These are phyloP conservation scores for Volucella zonaria DNA, from an alignment of 2,888 invertebrate species.

Conservation along the genomic window DNA sequence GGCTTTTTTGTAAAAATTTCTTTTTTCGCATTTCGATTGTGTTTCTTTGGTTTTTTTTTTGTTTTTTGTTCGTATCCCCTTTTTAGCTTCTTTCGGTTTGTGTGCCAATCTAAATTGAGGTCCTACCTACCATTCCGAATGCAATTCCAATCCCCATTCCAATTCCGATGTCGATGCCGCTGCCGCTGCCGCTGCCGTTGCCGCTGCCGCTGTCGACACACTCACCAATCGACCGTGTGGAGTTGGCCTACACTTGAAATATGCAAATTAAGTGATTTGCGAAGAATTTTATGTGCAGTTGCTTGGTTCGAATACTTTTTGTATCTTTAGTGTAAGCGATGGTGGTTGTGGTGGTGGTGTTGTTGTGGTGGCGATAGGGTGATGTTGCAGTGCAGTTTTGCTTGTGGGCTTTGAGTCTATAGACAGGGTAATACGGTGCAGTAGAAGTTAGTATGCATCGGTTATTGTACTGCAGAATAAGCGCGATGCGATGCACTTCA, in stretches of 20 bases:
- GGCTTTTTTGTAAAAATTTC: not conserved
- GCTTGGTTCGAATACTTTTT: conserved; percentile 16
- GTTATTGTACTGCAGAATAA: conserved; percentile 56
- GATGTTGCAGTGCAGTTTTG: not conserved
- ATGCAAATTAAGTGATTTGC: conserved; percentile 73
- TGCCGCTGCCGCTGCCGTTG: too few species aligned
- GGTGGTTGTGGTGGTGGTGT: not conserved
- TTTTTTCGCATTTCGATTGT: conserved; percentile 23
- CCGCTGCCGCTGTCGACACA: conserved; percentile 3
- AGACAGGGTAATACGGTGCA: not conserved
- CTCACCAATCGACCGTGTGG: conserved; percentile 22
- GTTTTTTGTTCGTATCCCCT: not conserved
- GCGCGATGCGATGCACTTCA: conserved; percentile 64
- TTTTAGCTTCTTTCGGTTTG: conserved; percentile 31
- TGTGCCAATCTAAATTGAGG: conserved; percentile 63
- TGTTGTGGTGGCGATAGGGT: too few species aligned
- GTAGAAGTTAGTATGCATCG: conserved; percentile 34
- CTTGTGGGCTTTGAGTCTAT: conserved; percentile 26
- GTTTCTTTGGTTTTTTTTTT: not conserved
- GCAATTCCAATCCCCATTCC: too few species aligned
- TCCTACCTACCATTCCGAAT: conserved; percentile 65
- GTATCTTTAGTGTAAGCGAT: conserved; percentile 2
- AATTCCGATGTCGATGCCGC: too few species aligned
- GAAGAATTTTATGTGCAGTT: conserved; percentile 59
- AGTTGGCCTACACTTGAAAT: conserved; percentile 73